A percentile compares a stretch with the other conserved stretches of the same genome.
Evolutionary conservation across 2,797 vertebrate species (phyloP).

Genomic region (Scolopax bukidnonensis): DNA sequence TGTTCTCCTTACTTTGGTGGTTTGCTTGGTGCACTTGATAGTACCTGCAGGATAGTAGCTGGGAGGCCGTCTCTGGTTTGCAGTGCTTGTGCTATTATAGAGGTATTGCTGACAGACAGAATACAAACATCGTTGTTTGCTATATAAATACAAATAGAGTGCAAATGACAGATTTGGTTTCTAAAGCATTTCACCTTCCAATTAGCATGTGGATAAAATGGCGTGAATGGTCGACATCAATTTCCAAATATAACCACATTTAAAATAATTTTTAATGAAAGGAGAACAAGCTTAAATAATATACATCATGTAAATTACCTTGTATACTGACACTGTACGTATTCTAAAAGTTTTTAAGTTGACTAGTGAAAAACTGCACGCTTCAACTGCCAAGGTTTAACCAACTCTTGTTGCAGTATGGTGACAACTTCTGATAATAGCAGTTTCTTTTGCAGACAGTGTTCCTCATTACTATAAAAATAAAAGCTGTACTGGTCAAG

Average conservation of each 20-base stretch:
- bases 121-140: fast-evolving
- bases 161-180: background rate
- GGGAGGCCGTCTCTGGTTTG: background rate
- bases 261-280: background rate
- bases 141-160: background rate
- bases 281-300: background rate
- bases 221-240: fast-evolving
- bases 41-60: fast-evolving
- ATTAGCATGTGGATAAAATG: background rate
- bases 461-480: background rate
- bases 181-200: background rate
- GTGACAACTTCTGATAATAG: background rate
- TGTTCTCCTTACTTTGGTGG: fast-evolving
- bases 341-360: background rate
- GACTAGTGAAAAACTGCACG: background rate
- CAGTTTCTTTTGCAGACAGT: background rate
- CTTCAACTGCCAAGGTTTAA: background rate
- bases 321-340: fast-evolving
- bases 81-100: fast-evolving
- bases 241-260: background rate
- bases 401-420: background rate
- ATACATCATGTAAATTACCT: background rate
- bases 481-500: background rate
- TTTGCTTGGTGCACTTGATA: fast-evolving
- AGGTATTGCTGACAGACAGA: background rate